Percentiles rank a stretch among this genome's conserved stretches.
Evolutionary conservation across 2,888 invertebrate species (phyloP).

Genomic region (Sinentomon sp.): DNA sequence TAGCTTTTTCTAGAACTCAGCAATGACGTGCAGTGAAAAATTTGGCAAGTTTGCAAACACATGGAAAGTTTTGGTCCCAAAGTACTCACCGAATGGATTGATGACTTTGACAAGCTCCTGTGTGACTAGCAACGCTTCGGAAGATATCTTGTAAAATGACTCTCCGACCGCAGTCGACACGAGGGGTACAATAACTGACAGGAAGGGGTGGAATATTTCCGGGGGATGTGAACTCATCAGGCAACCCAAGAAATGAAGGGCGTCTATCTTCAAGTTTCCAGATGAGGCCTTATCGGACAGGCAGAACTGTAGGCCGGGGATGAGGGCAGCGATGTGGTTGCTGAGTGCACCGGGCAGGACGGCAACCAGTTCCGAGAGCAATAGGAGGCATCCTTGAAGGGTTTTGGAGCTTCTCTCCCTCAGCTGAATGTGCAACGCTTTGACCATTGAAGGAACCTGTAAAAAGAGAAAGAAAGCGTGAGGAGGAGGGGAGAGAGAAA

Average conservation of each 20-base stretch:
- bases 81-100: too few species aligned
- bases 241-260: conserved; percentile 67
- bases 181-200: conserved; percentile 47
- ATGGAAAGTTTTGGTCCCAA: background rate
- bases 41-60: background rate
- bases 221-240: conserved; percentile 50
- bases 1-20: too few species aligned
- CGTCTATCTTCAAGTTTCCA: conserved; percentile 94
- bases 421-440: conserved; percentile 64
- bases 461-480: background rate
- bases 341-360: conserved; percentile 71
- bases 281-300: conserved; percentile 71
- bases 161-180: conserved; percentile 74
- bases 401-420: conserved; percentile 60
- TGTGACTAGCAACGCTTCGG: conserved; percentile 73
- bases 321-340: conserved; percentile 50
- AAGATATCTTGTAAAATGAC: conserved; percentile 93
- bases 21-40: background rate
- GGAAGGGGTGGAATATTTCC: conserved; percentile 50
- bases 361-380: conserved; percentile 64
- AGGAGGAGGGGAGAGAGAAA: too few species aligned
- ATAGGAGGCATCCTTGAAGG: conserved; percentile 66
- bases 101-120: conserved; percentile 81
- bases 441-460: conserved; percentile 48
- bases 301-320: conserved; percentile 69